Conservation (phyloP, 2,797 vertebrate species). For the Molothrus ater region DNA sequence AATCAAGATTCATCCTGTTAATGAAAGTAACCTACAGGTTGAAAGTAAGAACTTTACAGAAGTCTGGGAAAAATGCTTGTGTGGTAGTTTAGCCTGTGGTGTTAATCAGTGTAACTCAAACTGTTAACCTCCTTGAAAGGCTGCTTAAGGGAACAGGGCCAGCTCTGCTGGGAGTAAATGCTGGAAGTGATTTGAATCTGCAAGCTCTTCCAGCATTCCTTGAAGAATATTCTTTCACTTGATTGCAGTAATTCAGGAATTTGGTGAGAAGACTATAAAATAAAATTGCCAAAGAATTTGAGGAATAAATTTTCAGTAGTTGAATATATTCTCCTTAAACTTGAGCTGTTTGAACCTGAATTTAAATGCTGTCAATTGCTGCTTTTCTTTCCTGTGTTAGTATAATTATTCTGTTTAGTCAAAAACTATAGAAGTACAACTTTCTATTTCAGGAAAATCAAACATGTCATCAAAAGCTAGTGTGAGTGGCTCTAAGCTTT, state of each 20-base stretch:
- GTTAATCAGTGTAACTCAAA: background rate
- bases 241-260: background rate
- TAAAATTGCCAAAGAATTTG: background rate
- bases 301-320: background rate
- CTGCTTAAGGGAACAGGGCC: background rate
- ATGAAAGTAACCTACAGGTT: background rate
- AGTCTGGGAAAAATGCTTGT: background rate
- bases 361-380: background rate
- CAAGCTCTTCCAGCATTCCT: background rate
- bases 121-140: background rate
- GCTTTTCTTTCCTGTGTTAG: background rate
- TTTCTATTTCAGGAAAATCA: slow-evolving; percentile 61
- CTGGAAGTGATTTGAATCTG: background rate
- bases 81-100: background rate
- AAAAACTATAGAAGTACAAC: background rate
- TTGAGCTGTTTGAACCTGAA: background rate
- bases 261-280: background rate
- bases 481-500: slow-evolving; percentile 37
- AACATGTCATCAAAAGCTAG: slow-evolving; percentile 56
- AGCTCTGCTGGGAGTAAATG: background rate
- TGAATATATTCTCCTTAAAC: background rate
- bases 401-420: background rate
- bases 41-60: background rate
- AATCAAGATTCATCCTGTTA: background rate
- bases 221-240: background rate